These are phyloP conservation scores for Heliconius himera DNA, from an alignment of 1,140 invertebrate species.

Conservation along the genomic window DNA sequence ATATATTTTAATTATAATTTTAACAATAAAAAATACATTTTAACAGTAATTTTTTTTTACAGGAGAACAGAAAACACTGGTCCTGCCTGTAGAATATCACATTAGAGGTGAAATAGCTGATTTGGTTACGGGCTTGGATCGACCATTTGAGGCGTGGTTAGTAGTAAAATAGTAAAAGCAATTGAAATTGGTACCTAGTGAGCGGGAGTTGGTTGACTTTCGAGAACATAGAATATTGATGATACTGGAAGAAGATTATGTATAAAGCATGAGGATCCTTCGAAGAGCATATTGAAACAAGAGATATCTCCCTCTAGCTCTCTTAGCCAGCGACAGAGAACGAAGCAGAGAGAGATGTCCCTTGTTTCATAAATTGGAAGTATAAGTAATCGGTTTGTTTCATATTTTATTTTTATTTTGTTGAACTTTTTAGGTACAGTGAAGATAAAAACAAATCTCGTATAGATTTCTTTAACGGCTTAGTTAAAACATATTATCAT, in stretches of 20 bases:
- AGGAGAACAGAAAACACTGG: neutral
- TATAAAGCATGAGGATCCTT: no score
- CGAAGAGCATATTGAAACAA: no score
- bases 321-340: no score
- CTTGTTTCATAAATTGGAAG: neutral
- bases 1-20: no score
- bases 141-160: slow-evolving; percentile 55
- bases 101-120: slow-evolving; percentile 46
- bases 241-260: no score
- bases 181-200: neutral
- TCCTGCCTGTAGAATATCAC: slow-evolving; percentile 46
- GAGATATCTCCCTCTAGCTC: no score
- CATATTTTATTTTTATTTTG: neutral
- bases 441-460: slow-evolving; percentile 82
- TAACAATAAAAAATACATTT: no score
- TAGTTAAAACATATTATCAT: slow-evolving; percentile 90
- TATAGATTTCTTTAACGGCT: slow-evolving; percentile 95
- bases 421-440: slow-evolving; percentile 48
- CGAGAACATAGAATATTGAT: no score
- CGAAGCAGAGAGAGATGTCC: neutral
- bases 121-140: slow-evolving; percentile 30
- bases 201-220: neutral
- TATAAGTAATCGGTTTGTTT: neutral
- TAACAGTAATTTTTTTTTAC: neutral
- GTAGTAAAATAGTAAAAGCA: neutral